Conservation (phyloP, 1,140 invertebrate genomes). For the Cryptotermes secundus region DNA sequence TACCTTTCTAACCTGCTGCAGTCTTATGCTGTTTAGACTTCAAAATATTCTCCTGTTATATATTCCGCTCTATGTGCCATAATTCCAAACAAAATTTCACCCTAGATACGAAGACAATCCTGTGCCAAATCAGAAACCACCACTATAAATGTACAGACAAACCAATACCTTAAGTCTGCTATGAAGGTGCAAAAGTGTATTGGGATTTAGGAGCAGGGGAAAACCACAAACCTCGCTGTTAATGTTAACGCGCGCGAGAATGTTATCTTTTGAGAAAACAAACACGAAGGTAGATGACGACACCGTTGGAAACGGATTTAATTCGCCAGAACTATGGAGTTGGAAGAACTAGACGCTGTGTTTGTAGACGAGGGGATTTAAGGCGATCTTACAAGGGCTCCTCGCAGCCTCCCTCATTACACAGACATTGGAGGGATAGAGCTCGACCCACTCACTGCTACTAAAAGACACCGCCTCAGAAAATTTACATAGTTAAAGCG, state of each 20-base stretch:
- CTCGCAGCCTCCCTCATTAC: background rate
- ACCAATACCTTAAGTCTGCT: no score
- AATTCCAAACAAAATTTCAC: no score
- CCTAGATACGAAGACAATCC: no score
- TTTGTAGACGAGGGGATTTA: background rate
- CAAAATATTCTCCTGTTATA: no score
- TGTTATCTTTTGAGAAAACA: background rate
- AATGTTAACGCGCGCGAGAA: background rate
- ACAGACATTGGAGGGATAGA: background rate
- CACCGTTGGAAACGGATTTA: background rate
- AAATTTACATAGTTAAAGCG: conserved; percentile 4
- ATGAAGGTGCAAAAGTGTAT: background rate
- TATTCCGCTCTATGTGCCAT: no score
- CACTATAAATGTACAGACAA: no score
- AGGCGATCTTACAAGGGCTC: background rate
- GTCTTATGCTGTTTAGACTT: no score
- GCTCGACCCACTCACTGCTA: background rate
- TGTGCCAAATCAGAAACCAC: no score
- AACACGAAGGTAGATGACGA: background rate
- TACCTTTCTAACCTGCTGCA: no score
- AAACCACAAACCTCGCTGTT: background rate
- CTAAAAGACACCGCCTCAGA: background rate
- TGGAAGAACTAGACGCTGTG: background rate
- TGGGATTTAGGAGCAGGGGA: background rate
- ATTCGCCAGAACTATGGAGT: background rate